Evolutionary conservation across 2,113 vertebrate genomes (phyloP), one percentile per base, ranked within the genome.

Genomic region (Eleginops maclovinus): DNA sequence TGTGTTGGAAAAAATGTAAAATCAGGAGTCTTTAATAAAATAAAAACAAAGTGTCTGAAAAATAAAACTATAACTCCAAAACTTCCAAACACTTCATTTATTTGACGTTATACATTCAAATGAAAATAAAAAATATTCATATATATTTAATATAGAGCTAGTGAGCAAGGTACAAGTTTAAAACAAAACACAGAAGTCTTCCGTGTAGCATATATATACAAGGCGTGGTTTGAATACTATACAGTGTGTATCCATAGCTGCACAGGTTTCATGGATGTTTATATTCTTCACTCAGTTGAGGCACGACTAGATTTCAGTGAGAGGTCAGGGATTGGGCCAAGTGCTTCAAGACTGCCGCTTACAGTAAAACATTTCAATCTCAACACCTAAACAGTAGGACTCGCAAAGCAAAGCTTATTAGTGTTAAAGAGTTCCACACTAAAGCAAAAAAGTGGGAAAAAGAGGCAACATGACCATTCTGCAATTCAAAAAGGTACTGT

Each of bases 201-300:
- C 89, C 84, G 85, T 90, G 89, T 95, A 92, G 93, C 92, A 91
- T 83, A 92, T 91, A 92, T 94, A 95, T 92, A 95, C 94, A 95
- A 71, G 83, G 91, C 82, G 69, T 93, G 84, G 91, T 91, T 91
- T 92, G 91, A 93, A 95, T 87, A 90, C 94, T 94, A 88, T 89
- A 95, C 94, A 97, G 91, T 92, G 90, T 90, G 89, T 89, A 83
- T 93, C 88, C 84, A 87, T 93, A 91, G 91, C 92, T 92, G 92
- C 90, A 92, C 89, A 89, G 81, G 88, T 92, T 91, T 88, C 70
- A 85, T 91, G 89, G 84, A 73, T 91, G 86, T 89, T 86, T 88
- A 50, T 84, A 78, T 83, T 89, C 87, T 91, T 91, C 82, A 88
- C 93, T 94, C 92, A 92, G 95, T 91, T 92, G 89, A 93, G 83